Base-by-base conservation (phyloP, 2,113 vertebrate genomes). In the Eulemur macaco region DNA sequence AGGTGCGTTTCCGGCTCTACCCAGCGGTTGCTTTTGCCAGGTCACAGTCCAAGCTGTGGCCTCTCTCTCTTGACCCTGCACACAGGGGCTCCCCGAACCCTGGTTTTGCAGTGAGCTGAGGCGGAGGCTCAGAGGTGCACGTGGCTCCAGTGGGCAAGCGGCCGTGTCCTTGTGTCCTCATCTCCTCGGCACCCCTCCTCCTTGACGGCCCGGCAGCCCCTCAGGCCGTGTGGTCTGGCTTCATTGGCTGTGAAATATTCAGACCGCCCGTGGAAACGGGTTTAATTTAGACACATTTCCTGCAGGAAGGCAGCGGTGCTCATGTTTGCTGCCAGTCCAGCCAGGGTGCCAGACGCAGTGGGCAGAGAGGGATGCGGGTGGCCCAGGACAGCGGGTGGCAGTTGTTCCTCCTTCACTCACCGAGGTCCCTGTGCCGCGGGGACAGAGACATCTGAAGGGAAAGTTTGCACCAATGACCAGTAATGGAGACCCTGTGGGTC, bases 331-430 rank as follows among this genome's bases (percentile, higher is more conserved):
- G 4, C 74, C 27, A 27, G 34, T 39, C 37, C 27, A 6, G 31
- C 13, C 52, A 4, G 34, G 31, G 39, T 2, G 0, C 7, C 14
- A 17, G 29, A 52, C 1, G 4, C 17, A 3, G 31, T 2, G 17
- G 27, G 31, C 2, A 12, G 21, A 15, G 17, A 60, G 42, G 58
- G 11, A 42, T 78, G 37, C n/a, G 25, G 25, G 42, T 25, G 52
- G 12, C 21, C 0, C 0, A 1, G 4, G 58, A 42, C 4, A 0
- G 17, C 2, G 6, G 8, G 8, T 37, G 54, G 31, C 27, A 0
- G 4, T 13, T 58, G 39, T 11, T 27, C 89, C 12, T 47, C 3
- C 15, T 13, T 58, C 6, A 17, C 17, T 34, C 89, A 4, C 10
- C 0, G 4, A 39, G 42, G 54, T 58, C 9, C 9, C 12, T 63